phyloP scores from a whole-genome alignment of 2,888 invertebrate genomes.

The Acholoe squamosa region DNA sequence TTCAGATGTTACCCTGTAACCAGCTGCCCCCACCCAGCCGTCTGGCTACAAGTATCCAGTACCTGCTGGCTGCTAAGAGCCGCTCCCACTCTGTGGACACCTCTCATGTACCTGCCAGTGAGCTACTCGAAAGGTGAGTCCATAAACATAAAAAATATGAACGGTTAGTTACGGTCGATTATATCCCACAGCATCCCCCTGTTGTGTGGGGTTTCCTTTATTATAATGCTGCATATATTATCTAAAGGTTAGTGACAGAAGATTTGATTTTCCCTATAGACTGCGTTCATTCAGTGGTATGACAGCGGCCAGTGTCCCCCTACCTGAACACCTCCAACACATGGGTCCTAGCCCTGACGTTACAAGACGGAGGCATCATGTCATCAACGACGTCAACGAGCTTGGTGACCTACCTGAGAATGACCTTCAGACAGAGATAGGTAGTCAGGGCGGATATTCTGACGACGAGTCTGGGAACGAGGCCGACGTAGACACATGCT shows the following conservation, averaged over 20 bases:
- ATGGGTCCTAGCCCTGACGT: constrained; percentile 15
- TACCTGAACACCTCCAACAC: constrained; percentile 2
- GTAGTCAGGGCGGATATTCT: constrained; percentile 69
- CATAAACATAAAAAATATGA: no score
- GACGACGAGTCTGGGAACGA: constrained; percentile 71
- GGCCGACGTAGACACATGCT: constrained; percentile 73
- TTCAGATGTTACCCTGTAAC: constrained; percentile 78
- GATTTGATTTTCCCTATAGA: not conserved
- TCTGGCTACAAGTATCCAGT: constrained; percentile 73
- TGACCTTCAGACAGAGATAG: constrained; percentile 72
- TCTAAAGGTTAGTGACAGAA: not conserved
- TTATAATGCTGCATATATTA: no score
- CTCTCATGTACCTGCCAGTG: constrained; percentile 43
- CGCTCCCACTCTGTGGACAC: constrained; percentile 45
- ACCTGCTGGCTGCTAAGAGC: constrained; percentile 71
- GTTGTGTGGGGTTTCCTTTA: no score
- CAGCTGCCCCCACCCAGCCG: constrained; percentile 77
- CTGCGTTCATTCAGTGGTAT: constrained; percentile 14
- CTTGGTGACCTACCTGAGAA: not conserved
- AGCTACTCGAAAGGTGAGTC: constrained; percentile 30
- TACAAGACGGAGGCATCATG: not conserved
- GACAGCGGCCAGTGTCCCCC: constrained; percentile 22
- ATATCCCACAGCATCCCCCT: no score
- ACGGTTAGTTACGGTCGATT: no score
- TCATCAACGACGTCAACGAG: not conserved